Base-by-base conservation (phyloP, 2,888 invertebrate species). In the Drosophila falleni region DNA sequence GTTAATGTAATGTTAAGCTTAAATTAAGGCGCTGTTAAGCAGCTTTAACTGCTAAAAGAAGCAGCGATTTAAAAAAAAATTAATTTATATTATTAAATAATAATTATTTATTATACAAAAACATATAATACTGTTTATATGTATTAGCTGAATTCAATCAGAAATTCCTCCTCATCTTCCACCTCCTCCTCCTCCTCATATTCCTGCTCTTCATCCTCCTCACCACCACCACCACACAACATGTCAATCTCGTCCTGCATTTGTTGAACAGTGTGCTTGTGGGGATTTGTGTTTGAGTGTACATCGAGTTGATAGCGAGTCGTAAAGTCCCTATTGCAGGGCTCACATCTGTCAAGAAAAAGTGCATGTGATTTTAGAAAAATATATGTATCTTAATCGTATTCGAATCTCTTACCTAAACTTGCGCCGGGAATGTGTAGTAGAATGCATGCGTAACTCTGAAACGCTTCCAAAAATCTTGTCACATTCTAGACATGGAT, bases 401-500 rank as follows among this genome's bases (percentile, higher is more conserved):
- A 10, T 9, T 15, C 23, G 1, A 42, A 33, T 42, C 5, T 15
- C 35, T 67, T 51, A 76, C 80, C 72, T 62, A 41, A 54, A 83
- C 37, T 53, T 69, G 10, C 44, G 23, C 5, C 11, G 55, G 33
- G 44, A 44, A 56, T 56, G 55, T 5, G 5, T 16, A 2, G 37
- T 4, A 3, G 46, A 50, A 66, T 86, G 85, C 0, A 29, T 26
- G 4, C 74, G 63, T 5, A 86, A 47, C 9, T 79, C 68, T 0
- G 16, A n/a, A 5, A 77, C 62, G 44, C 62, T 74, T 3, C 10
- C 4, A 26, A 83, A 89, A 5, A 33, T 23, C 29, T 39, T 42
- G 6, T 59, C 63, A 39, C 85, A 86, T 51, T 89, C 81, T n/a
- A 89, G 63, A 15, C 85, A 86, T 4, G 85, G 90, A 59, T 83